Evolutionary conservation across 2,797 vertebrate species (phyloP).

Genomic region (Triplophysa bombifrons): DNA sequence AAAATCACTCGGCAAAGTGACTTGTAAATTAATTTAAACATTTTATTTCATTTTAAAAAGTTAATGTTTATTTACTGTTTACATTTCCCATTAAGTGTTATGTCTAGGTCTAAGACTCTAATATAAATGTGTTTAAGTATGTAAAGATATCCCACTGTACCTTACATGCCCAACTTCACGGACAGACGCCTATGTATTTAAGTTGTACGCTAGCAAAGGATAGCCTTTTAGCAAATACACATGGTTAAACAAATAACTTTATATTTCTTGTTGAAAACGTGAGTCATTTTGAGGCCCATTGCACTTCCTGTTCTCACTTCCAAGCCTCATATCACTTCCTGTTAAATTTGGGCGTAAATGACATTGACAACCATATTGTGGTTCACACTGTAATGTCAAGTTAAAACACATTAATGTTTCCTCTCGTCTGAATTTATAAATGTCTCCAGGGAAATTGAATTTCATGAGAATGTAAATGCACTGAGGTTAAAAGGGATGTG

Average conservation of each 20-base stretch:
- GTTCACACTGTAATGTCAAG: not conserved
- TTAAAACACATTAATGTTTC: not conserved
- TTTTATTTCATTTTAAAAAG: not conserved
- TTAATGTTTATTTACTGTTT: not conserved
- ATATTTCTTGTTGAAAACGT: constrained; percentile 40
- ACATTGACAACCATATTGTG: constrained; percentile 26
- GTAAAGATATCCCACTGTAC: not conserved
- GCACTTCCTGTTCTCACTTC: constrained; percentile 74
- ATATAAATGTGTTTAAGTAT: not conserved
- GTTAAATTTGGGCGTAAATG: constrained; percentile 53
- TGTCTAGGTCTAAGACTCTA: not conserved
- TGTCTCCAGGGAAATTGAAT: too few species aligned
- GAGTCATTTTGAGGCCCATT: constrained; percentile 61
- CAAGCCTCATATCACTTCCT: constrained; percentile 74
- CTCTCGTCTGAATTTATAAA: not conserved
- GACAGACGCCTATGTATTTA: not conserved
- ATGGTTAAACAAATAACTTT: not conserved
- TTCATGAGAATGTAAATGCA: too few species aligned
- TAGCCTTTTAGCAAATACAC: not conserved
- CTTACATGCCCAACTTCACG: not conserved
- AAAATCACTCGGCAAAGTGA: not conserved
- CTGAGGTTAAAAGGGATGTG: not conserved
- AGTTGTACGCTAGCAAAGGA: not conserved
- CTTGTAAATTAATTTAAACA: not conserved
- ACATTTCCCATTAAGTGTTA: not conserved